phyloP scores from a whole-genome alignment of 2,797 vertebrate genomes.

The Enteromius anoplus region DNA sequence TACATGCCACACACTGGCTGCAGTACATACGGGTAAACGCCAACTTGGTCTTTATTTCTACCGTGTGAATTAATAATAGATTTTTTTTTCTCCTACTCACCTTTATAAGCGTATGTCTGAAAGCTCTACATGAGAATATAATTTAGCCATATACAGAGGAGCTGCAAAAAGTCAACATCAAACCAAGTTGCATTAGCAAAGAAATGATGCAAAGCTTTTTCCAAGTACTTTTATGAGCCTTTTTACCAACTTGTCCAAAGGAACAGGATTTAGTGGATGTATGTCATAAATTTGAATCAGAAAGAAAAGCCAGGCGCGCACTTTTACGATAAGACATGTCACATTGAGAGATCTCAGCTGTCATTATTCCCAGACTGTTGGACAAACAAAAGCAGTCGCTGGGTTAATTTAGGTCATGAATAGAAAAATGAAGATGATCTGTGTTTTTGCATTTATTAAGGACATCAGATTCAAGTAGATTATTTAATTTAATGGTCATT shows the following conservation, averaged over 20 bases:
- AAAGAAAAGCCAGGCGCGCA: not conserved
- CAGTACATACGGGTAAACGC: constrained; percentile 83
- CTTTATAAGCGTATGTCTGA: not conserved
- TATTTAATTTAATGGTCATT: not conserved
- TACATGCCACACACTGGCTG: constrained; percentile 94
- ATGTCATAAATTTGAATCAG: not conserved
- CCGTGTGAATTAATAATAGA: not conserved
- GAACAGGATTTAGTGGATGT: not conserved
- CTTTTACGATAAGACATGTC: not conserved
- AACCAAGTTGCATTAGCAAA: not conserved
- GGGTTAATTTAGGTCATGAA: not conserved
- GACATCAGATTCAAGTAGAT: not conserved
- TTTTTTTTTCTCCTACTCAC: not conserved
- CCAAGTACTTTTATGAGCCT: not conserved
- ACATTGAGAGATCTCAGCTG: not conserved
- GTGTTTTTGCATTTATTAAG: not conserved
- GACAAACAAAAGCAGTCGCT: not conserved
- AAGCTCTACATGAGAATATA: not conserved
- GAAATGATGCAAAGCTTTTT: not conserved
- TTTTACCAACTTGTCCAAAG: not conserved
- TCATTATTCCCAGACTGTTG: not conserved
- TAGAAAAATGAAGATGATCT: not conserved
- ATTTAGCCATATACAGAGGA: not conserved
- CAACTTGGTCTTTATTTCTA: not conserved
- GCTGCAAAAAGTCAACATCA: not conserved